Evolutionary conservation across 1,140 invertebrate species (phyloP).

Genomic region (Schlechtendalia chinensis): DNA sequence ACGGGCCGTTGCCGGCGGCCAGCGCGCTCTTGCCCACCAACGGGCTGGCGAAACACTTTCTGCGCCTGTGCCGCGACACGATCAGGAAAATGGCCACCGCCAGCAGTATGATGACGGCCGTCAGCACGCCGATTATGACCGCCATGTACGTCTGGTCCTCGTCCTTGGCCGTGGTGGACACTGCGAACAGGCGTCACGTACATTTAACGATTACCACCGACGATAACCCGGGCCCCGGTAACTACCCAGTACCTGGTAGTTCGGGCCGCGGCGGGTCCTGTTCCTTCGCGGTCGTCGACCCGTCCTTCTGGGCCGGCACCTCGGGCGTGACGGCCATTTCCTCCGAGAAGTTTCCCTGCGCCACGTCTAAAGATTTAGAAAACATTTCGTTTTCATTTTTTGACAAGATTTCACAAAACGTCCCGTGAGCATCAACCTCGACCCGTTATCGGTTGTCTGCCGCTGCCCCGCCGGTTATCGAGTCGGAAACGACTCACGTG

Average conservation of each 20-base stretch:
- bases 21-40: constrained; percentile 63
- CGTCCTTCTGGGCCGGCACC: constrained; percentile 58
- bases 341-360: constrained; percentile 73
- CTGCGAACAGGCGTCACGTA: constrained; percentile 51
- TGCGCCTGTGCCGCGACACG: constrained; percentile 71
- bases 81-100: constrained; percentile 74
- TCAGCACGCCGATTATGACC: constrained; percentile 76
- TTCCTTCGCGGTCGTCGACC: not conserved
- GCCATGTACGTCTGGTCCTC: constrained; percentile 77
- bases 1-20: constrained; percentile 49
- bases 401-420: no score
- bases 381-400: no score
- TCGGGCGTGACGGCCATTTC: constrained; percentile 57
- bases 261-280: constrained; percentile 12
- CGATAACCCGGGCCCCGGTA: no score
- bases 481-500: no score
- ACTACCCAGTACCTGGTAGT: not conserved
- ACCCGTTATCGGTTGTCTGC: no score
- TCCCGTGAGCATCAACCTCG: no score
- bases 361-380: constrained; percentile 60
- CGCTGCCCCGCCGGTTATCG: no score
- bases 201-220: not conserved
- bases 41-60: constrained; percentile 74
- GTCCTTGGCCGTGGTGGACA: constrained; percentile 67
- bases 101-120: constrained; percentile 72